phyloP scores from a whole-genome alignment of 2,797 vertebrate genomes.

The Macropodus opercularis region DNA sequence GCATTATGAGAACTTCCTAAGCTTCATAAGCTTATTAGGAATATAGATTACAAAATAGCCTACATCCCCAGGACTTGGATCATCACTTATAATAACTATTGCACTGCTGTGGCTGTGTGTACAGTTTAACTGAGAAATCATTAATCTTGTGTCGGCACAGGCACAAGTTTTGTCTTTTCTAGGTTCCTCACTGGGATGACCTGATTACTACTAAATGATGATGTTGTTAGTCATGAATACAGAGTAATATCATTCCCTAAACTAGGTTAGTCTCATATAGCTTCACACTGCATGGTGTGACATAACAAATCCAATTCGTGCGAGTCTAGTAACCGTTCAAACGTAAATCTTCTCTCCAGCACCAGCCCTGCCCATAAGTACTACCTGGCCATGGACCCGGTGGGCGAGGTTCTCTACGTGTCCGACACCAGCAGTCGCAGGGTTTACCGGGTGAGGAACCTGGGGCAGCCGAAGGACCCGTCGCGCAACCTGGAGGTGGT shows the following conservation, averaged over 20 bases:
- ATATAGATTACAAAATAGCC: neutral
- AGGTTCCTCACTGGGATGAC: constrained; percentile 27
- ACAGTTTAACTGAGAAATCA: constrained; percentile 41
- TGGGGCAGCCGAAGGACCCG: constrained; percentile 91
- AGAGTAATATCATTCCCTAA: constrained; percentile 8
- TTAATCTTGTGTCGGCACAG: constrained; percentile 44
- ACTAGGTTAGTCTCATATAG: constrained; percentile 11
- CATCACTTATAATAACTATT: constrained; percentile 9
- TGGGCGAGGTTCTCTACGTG: constrained; percentile 92
- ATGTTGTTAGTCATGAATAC: constrained; percentile 23
- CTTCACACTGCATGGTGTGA: neutral
- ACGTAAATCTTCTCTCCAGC: constrained; percentile 70
- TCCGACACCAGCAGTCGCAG: constrained; percentile 96
- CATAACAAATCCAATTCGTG: neutral
- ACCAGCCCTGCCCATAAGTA: constrained; percentile 98
- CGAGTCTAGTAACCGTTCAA: neutral
- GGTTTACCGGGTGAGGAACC: constrained; percentile 92
- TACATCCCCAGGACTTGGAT: constrained; percentile 21
- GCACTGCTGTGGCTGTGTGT: constrained; percentile 14
- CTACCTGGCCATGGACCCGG: constrained; percentile 95
- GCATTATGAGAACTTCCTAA: constrained; percentile 2
- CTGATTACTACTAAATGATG: constrained; percentile 37
- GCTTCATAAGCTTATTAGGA: constrained; percentile 1
- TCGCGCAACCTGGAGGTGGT: constrained; percentile 93
- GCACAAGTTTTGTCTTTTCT: constrained; percentile 5